Percentiles rank a stretch among this genome's conserved stretches.
Conservation (phyloP, 2,888 invertebrate species). For the Lacanobia oleracea region DNA sequence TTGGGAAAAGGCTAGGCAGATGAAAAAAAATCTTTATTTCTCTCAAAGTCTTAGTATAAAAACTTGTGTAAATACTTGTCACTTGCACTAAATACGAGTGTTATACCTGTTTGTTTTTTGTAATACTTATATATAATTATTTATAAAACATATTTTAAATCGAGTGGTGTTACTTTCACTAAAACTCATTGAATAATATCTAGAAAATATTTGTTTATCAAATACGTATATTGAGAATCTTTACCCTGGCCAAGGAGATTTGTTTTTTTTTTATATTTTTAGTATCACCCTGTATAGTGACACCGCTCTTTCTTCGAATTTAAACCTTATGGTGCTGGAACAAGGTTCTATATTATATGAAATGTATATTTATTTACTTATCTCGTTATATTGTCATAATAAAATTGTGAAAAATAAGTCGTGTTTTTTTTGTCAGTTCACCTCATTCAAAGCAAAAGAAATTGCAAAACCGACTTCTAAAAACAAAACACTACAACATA, state of each 20-base stretch:
- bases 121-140: background rate
- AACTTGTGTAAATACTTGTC: background rate
- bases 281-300: background rate
- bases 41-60: no score
- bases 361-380: slow-evolving; percentile 38
- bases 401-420: slow-evolving; percentile 51
- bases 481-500: no score
- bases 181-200: background rate
- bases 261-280: background rate
- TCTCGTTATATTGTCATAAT: slow-evolving; percentile 62
- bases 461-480: no score
- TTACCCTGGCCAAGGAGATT: background rate
- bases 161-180: background rate
- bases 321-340: slow-evolving; percentile 60
- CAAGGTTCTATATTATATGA: slow-evolving; percentile 46
- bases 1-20: no score
- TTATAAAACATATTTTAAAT: background rate
- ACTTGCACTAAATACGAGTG: background rate
- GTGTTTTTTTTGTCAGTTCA: background rate
- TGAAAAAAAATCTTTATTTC: no score
- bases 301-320: slow-evolving; percentile 35
- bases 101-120: background rate
- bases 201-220: background rate
- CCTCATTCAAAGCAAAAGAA: no score
- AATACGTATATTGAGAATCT: background rate